phyloP scores from a whole-genome alignment of 2,113 vertebrate genomes.

The Mixornis gularis region DNA sequence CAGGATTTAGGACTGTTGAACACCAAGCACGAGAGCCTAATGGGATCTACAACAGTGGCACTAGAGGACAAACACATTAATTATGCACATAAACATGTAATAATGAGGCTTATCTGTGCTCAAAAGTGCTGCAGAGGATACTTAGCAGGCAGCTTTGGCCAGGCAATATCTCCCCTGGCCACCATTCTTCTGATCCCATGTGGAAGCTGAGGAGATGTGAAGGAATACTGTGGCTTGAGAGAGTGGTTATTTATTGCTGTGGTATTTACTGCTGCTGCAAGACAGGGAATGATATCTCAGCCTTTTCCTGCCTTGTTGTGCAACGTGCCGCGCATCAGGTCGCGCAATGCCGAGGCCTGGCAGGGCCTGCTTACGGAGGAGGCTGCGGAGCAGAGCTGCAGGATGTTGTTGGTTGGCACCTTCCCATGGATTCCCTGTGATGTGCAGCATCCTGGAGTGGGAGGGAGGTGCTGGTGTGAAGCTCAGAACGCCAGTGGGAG shows the following conservation, averaged over 20 bases:
- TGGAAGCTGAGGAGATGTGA: neutral
- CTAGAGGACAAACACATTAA: neutral
- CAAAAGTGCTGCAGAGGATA: neutral
- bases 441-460: neutral
- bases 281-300: neutral
- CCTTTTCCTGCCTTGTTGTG: neutral
- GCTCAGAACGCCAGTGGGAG: neutral
- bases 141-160: neutral
- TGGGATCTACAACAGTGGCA: neutral
- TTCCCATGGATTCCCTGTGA: slow-evolving; percentile 16
- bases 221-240: neutral
- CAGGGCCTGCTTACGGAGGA: neutral
- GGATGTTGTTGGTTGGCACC: slow-evolving; percentile 6
- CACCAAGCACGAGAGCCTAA: neutral
- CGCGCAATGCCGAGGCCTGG: neutral
- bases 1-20: neutral
- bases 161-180: neutral
- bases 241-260: neutral
- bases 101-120: neutral
- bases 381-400: neutral
- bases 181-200: neutral
- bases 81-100: neutral
- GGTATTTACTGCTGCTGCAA: neutral
- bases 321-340: neutral
- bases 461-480: neutral